A percentile compares a stretch with the other conserved stretches of the same genome.
These are phyloP conservation scores for Esox niger DNA, from an alignment of 2,113 vertebrate genomes.

Conservation along the genomic window DNA sequence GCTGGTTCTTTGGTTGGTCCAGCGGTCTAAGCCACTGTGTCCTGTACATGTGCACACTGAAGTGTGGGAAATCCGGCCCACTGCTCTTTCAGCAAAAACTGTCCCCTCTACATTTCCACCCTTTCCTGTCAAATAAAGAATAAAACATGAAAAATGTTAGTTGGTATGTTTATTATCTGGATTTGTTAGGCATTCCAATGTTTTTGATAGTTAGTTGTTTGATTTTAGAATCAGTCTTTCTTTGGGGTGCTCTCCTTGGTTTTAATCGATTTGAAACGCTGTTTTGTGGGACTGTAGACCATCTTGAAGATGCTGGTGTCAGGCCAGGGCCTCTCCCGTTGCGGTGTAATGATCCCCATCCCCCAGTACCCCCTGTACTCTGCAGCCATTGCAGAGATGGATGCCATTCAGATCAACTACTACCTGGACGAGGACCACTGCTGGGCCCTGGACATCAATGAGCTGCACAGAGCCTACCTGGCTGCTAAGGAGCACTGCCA, in stretches of 20 bases:
- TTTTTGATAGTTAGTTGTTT: not conserved
- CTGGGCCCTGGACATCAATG: constrained; percentile 82
- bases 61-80: no score
- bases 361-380: constrained; percentile 95
- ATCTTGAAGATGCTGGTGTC: constrained; percentile 85
- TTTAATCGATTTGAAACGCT: not conserved
- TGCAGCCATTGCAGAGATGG: constrained; percentile 79
- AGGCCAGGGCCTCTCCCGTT: constrained; percentile 70
- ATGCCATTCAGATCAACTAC: constrained; percentile 82
- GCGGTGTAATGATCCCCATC: constrained; percentile 86
- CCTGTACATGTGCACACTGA: no score
- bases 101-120: no score
- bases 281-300: constrained; percentile 60
- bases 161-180: not conserved
- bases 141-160: no score
- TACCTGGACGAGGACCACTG: constrained; percentile 83
- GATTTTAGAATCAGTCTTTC: not conserved
- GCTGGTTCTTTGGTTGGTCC: no score
- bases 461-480: constrained; percentile 76
- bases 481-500: constrained; percentile 75
- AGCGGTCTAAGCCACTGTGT: no score
- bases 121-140: no score
- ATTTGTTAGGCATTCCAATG: not conserved
- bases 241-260: not conserved
- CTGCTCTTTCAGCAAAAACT: no score